Evolutionary conservation across 2,888 invertebrate species (phyloP).

Genomic region (Trilocha varians): DNA sequence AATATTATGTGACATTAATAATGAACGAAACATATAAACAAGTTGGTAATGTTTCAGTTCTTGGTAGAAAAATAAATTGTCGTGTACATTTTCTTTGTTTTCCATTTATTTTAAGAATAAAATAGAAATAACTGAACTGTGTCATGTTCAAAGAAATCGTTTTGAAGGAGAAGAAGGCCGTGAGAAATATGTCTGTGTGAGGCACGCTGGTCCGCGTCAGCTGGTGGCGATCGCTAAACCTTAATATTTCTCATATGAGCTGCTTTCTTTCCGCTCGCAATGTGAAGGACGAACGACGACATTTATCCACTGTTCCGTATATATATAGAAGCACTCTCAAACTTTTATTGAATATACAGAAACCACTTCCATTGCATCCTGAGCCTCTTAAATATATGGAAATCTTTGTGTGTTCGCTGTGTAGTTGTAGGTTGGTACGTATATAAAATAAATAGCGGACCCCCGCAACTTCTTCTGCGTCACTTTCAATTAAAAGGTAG

Average conservation of each 20-base stretch:
- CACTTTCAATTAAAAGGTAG: too few species aligned
- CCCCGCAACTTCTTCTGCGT: too few species aligned
- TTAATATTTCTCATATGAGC: slow-evolving; percentile 58
- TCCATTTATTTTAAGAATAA: too few species aligned
- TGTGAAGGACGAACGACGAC: slow-evolving; percentile 23
- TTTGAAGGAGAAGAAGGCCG: slow-evolving; percentile 37
- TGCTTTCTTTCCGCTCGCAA: slow-evolving; percentile 32
- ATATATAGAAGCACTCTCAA: slow-evolving; percentile 19
- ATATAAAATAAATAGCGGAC: too few species aligned
- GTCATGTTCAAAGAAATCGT: slow-evolving; percentile 8
- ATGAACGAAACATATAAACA: too few species aligned
- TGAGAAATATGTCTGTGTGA: slow-evolving; percentile 31
- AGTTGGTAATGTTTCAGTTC: too few species aligned
- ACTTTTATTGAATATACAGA: slow-evolving; percentile 22
- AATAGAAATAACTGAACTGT: neutral
- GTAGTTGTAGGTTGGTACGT: too few species aligned
- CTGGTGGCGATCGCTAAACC: slow-evolving; percentile 57
- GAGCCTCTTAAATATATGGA: slow-evolving; percentile 5
- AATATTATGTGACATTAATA: too few species aligned
- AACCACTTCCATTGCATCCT: slow-evolving; percentile 8
- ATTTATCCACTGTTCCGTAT: slow-evolving; percentile 24
- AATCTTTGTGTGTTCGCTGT: too few species aligned
- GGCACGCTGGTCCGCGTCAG: slow-evolving; percentile 51
- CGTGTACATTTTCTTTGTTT: too few species aligned
- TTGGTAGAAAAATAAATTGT: too few species aligned